phyloP scores from a whole-genome alignment of 2,113 vertebrate species.

The Hippocampus abdominalis region DNA sequence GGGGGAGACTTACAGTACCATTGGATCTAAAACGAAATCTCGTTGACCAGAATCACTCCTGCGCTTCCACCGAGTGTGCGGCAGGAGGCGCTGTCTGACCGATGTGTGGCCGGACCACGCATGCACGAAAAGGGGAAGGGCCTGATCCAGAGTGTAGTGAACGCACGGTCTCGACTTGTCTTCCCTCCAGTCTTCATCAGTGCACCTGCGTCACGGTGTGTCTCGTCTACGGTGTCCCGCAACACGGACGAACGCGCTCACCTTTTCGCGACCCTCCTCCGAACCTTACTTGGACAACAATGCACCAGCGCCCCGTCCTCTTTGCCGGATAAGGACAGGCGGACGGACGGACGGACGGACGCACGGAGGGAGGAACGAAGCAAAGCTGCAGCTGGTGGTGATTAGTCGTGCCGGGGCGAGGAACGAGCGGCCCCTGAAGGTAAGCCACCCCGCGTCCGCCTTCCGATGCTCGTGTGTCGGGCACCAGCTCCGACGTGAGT shows the following conservation, averaged over 20 bases:
- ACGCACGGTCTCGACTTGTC: not conserved
- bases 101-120: not conserved
- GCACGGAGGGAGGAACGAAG: conserved; percentile 63
- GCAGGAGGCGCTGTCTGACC: not conserved
- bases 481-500: conserved; percentile 22
- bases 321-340: conserved; percentile 6
- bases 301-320: conserved; percentile 35
- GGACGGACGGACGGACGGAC: conserved; percentile 68
- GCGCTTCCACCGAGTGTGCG: not conserved
- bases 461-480: conserved; percentile 19
- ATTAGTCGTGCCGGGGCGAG: conserved; percentile 32
- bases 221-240: not conserved
- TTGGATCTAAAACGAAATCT: too few species aligned
- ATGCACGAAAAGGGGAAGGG: not conserved
- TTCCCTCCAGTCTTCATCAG: conserved; percentile 3
- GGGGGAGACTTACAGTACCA: too few species aligned
- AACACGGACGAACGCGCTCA: not conserved
- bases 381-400: conserved; percentile 27
- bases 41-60: not conserved
- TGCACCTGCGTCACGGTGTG: not conserved
- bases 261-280: not conserved
- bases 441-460: conserved; percentile 39
- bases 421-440: conserved; percentile 57
- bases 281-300: not conserved
- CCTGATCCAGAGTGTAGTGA: not conserved